Conservation (phyloP, 2,113 vertebrate species). For the Ictidomys tridecemlineatus region DNA sequence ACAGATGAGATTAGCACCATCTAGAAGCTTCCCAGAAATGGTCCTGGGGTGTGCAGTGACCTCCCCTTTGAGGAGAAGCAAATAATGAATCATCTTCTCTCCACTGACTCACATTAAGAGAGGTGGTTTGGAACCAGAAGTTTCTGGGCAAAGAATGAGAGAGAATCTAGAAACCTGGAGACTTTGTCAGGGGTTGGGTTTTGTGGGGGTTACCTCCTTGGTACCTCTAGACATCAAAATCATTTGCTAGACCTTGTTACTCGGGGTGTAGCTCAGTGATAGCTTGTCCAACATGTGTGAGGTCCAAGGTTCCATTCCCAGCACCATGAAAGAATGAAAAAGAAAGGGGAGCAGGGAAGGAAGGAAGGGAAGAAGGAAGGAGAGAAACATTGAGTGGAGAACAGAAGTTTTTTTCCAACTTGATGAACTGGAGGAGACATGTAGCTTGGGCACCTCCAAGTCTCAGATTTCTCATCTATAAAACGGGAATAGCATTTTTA, state of each 20-base stretch:
- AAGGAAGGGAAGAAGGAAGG: too few species aligned
- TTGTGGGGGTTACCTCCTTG: neutral
- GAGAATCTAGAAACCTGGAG: neutral
- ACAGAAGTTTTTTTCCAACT: neutral
- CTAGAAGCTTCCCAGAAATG: neutral
- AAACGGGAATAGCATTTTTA: neutral
- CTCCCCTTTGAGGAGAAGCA: neutral
- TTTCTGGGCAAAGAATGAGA: neutral
- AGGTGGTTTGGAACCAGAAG: neutral
- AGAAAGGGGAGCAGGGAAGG: neutral
- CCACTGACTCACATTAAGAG: neutral
- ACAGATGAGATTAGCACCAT: neutral
- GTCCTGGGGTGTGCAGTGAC: neutral
- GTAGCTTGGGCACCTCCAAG: neutral
- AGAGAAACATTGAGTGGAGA: neutral
- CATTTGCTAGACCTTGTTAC: neutral
- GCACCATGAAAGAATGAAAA: neutral
- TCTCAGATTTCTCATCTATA: neutral
- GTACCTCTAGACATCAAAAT: neutral
- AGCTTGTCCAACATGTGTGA: neutral
- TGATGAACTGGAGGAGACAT: neutral
- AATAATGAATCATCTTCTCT: neutral
- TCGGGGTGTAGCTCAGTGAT: neutral
- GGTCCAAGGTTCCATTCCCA: neutral
- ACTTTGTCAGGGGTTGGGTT: neutral